Base-by-base conservation (phyloP, 2,888 invertebrate genomes). In the Microplitis deprimator region DNA sequence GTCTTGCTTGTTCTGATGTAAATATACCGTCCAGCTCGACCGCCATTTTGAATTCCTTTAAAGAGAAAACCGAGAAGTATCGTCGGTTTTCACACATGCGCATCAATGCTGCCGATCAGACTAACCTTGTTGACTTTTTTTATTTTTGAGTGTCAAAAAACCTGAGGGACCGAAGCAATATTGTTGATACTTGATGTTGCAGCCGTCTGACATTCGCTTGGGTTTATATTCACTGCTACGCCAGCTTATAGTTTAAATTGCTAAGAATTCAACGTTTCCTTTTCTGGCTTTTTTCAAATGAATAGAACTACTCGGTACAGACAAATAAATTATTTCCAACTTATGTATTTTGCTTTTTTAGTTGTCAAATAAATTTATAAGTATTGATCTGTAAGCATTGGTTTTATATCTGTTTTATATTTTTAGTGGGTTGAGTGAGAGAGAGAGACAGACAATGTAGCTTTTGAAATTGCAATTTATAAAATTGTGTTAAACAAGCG, bases 11-110 rank as follows among this genome's bases (percentile, higher is more conserved):
- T 68, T 64, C 29, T n/a, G 67, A 65, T 61, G 59, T 67, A 67
- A 61, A 65, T 68, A 20, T 41, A 20, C 29, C 16, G 73, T 17
- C 10, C 72, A 78, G 73, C 79, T 77, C 78, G 59, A 80, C 81
- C 87, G 88, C 89, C 89, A 89, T 89, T 88, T 89, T 89, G 89
- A 89, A 89, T 89, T 89, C 89, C 88, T 87, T 40, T 20, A n/a
- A 29, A 16, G 71, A 62, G 68, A 67, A 69, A 73, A 76, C 79
- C 77, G 67, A 68, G 68, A 78, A 72, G 71, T 67, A 10, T 16
- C 68, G 60, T 60, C 16, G n/a, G 60, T 20, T 40, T 64, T n/a
- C 38, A 70, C 75, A 75, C 69, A 59, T 70, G 65, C 8, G 40
- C n/a, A 40, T 40, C 39, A 13, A n/a, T 41, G 20, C 20, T 50